A percentile compares a stretch with the other conserved stretches of the same genome.
phyloP scores from a whole-genome alignment of 2,797 vertebrate species.

The Echiichthys vipera region DNA sequence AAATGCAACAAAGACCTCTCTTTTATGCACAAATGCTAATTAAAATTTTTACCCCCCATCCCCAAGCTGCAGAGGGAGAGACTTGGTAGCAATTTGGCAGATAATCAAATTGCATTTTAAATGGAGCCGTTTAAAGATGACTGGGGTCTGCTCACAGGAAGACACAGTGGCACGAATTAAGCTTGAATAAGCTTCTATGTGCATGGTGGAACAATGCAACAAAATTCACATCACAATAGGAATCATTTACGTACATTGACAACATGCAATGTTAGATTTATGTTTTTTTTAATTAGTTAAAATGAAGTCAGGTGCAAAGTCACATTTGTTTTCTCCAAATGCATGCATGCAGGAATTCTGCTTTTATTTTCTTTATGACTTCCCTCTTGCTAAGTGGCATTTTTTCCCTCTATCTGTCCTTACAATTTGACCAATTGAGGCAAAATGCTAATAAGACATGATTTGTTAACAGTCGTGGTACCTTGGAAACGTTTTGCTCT shows the following conservation, averaged over 20 bases:
- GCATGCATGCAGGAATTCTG: constrained; percentile 68
- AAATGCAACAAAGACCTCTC: constrained; percentile 87
- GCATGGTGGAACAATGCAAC: constrained; percentile 78
- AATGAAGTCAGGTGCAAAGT: constrained; percentile 78
- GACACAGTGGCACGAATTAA: constrained; percentile 85
- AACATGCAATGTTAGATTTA: constrained; percentile 79
- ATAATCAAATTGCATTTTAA: constrained; percentile 93
- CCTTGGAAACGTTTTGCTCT: constrained; percentile 75
- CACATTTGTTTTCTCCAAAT: constrained; percentile 64
- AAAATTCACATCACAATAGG: constrained; percentile 77
- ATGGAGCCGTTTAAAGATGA: constrained; percentile 89
- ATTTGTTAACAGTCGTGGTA: constrained; percentile 79
- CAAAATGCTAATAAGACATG: constrained; percentile 79
- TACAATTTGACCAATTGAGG: constrained; percentile 76
- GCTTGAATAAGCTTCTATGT: constrained; percentile 79
- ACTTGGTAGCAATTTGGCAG: constrained; percentile 90
- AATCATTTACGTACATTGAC: constrained; percentile 79
- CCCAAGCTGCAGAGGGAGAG: constrained; percentile 83
- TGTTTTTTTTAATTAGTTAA: constrained; percentile 79
- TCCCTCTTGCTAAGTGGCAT: constrained; percentile 66
- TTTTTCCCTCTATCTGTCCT: constrained; percentile 71
- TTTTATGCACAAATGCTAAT: constrained; percentile 90
- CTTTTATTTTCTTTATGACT: constrained; percentile 82
- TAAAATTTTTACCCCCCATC: constrained; percentile 85
- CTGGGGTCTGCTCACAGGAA: constrained; percentile 84